Evolutionary conservation across 2,113 vertebrate species (phyloP), one percentile per base, ranked within the genome.

Genomic region (Thamnaconus septentrionalis): DNA sequence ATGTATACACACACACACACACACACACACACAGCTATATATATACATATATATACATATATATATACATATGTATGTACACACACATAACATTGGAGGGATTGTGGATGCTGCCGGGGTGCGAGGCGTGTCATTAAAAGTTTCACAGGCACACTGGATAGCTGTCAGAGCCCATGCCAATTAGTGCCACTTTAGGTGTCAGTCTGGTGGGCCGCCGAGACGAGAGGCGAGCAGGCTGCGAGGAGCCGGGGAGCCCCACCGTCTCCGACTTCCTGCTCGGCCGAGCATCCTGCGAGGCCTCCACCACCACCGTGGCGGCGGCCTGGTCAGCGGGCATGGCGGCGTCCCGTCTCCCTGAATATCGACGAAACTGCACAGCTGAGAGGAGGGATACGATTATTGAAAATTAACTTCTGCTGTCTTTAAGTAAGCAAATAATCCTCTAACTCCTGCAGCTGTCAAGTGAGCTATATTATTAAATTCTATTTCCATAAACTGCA

Each of bases 171-270:
- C 76, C 70, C 75, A 75, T 81, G 85, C 87, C 89, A 90, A 90
- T 90, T 90, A 89, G 86, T 88, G 85, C 84, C 86, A 90, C 78
- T 87, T 89, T 85, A 79, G 82, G 83, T 88, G 85, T 87, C 85
- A 88, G 78, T 82, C 78, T 87, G 75, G 78, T 73, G 69, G 86
- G 83, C 76, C 83, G 77, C 39, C 60, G 69, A 79, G 78, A 76
- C 57, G 63, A 79, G 72, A 72, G 71, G 75, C 62, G 18, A 53
- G 75, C 69, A 54, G 50, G 80, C 73, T 56, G 73, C 79, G 70
- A 71, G 60, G 67, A 81, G 75, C 64, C 67, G 40, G 57, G 82
- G 76, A 82, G 80, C 72, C 86, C 76, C 64, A 73, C 83, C 71
- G 85, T 76, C 77, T 59, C 73, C 78, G 78, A 48, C 61, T 84